These are phyloP conservation scores for Mastacembelus armatus DNA, from an alignment of 2,797 vertebrate species.

Conservation along the genomic window DNA sequence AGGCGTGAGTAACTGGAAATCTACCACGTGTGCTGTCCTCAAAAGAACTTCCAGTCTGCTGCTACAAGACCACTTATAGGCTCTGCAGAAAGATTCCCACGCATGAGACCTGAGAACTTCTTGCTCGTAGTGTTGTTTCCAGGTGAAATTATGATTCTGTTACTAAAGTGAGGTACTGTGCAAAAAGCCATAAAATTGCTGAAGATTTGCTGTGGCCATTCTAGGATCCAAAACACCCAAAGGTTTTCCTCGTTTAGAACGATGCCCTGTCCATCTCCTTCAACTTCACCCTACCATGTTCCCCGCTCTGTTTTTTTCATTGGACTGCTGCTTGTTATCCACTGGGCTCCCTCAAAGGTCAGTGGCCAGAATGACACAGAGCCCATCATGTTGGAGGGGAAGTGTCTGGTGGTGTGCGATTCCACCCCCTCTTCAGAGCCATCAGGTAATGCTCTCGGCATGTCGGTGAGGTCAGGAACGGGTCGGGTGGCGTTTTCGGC, in stretches of 20 bases:
- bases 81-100: too few species aligned
- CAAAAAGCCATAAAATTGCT: background rate
- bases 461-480: constrained; percentile 84
- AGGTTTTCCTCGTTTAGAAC: constrained; percentile 15
- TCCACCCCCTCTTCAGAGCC: constrained; percentile 81
- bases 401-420: constrained; percentile 87
- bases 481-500: constrained; percentile 85
- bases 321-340: constrained; percentile 65
- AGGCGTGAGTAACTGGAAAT: constrained; percentile 18
- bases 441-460: constrained; percentile 81
- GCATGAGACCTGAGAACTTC: background rate
- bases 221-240: background rate
- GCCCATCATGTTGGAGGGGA: constrained; percentile 85
- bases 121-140: constrained; percentile 1
- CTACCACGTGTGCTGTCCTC: background rate
- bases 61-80: too few species aligned
- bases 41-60: constrained; percentile 30
- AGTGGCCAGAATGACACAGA: constrained; percentile 84
- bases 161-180: constrained; percentile 13
- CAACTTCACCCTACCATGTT: background rate
- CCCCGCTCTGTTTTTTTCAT: constrained; percentile 17
- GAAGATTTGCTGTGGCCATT: constrained; percentile 12
- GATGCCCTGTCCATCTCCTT: constrained; percentile 48
- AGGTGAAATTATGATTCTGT: constrained; percentile 29
- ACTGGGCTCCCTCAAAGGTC: constrained; percentile 56